Conservation (phyloP, 2,888 invertebrate species). For the Lasioglossum villosulum region DNA sequence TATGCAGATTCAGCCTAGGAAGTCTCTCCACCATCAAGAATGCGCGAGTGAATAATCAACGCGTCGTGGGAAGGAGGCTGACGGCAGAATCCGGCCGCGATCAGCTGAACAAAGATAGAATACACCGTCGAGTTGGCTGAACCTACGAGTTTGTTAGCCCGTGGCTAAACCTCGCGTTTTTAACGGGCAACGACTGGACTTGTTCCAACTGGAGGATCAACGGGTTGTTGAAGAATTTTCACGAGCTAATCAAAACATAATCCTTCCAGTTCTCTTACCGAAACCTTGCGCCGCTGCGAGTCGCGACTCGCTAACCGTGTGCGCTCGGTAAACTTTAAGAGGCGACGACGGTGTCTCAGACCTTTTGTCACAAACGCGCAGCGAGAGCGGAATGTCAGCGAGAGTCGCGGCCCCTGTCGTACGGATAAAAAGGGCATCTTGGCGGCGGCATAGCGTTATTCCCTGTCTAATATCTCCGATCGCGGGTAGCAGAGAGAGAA, state of each 20-base stretch:
- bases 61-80: not conserved
- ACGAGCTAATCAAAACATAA: not conserved
- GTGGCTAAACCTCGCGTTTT: not conserved
- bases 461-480: constrained; percentile 67
- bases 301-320: not conserved
- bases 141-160: not conserved
- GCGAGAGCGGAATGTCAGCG: constrained; percentile 49
- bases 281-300: not conserved
- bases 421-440: constrained; percentile 62
- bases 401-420: constrained; percentile 24
- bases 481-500: constrained; percentile 16
- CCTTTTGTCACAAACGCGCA: constrained; percentile 22
- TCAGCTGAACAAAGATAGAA: not conserved
- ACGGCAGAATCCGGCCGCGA: not conserved
- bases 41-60: constrained; percentile 5
- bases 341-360: not conserved
- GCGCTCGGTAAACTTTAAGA: constrained; percentile 3
- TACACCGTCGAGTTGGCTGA: not conserved
- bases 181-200: not conserved
- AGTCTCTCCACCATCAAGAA: not conserved
- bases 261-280: not conserved
- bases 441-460: constrained; percentile 34
- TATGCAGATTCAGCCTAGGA: constrained; percentile 6
- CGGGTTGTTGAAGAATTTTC: not conserved
- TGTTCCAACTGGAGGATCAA: not conserved